Base-by-base conservation (phyloP, 2,113 vertebrate species). In the Scomber japonicus region DNA sequence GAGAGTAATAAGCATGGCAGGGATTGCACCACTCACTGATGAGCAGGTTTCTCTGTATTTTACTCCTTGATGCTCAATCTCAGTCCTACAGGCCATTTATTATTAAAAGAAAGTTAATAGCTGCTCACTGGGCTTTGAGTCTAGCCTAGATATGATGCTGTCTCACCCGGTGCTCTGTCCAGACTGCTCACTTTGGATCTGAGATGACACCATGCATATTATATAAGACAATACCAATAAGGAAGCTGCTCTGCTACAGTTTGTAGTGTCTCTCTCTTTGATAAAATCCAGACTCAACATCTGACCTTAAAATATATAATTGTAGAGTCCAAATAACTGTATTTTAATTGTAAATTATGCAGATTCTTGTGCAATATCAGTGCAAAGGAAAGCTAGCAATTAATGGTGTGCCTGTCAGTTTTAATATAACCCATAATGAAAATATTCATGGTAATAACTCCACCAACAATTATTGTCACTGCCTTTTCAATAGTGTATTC, bases 101-200 rank as follows among this genome's bases (percentile, higher is more conserved):
- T 91, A 87, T 92, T 89, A 71, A 90, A 51, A 56, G 31, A 56
- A 67, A 60, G 44, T 64, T 82, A 68, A 80, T 79, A 75, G 81
- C 79, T 80, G 57, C 80, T 80, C 19, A 0, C 68, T 62, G 70
- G 19, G 57, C 40, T 88, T 71, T 46, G 70, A 49, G 27, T 82
- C 67, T 81, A 84, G 83, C 83, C 83, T 62, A 89, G 82, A 85
- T 83, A 74, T 74, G 74, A 62, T 60, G 45, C 21, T 57, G 65
- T 53, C 56, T 60, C 46, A 60, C 44, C 51, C 65, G 63, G 13
- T 5, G 48, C 30, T 71, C 68, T 10, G 71, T 62, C 75, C 64
- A 82, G 71, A 76, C 61, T 44, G 53, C 48, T 83, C 77, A 49
- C 24, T 73, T 57, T 69, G 50, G 44, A 71, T 64, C 17, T 53